phyloP scores from a whole-genome alignment of 1,140 invertebrate species.

The Penaeus chinensis region DNA sequence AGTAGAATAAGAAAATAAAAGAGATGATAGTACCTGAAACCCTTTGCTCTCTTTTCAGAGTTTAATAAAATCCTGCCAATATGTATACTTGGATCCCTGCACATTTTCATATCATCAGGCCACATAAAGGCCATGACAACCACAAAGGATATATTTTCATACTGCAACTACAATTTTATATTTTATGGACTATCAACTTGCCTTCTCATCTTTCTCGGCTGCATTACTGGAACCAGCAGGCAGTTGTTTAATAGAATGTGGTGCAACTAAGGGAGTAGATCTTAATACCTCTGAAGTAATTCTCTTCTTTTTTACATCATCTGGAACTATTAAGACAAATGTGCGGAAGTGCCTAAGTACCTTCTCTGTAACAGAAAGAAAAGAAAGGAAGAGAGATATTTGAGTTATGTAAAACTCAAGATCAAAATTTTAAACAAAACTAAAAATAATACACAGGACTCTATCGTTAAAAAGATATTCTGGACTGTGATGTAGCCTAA shows the following conservation, averaged over 20 bases:
- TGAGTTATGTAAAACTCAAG: neutral
- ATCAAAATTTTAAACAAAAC: neutral
- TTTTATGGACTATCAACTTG: no score
- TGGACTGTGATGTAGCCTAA: no score
- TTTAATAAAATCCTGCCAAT: no score
- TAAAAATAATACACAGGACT: neutral
- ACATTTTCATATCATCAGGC: no score
- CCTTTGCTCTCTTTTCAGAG: no score
- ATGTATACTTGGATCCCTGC: no score
- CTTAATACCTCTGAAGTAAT: neutral
- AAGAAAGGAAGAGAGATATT: neutral
- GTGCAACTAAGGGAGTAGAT: constrained; percentile 9
- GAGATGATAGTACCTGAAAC: no score
- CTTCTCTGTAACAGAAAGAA: constrained; percentile 31
- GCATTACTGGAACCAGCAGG: neutral
- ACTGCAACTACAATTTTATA: no score
- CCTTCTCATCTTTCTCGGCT: no score
- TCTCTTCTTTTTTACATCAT: neutral
- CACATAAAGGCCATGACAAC: no score
- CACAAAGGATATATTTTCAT: no score
- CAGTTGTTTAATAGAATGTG: constrained; percentile 1
- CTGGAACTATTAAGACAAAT: constrained; percentile 34
- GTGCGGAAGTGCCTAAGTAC: constrained; percentile 41
- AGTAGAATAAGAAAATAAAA: no score
- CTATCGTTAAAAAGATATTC: neutral